Base-by-base conservation (phyloP, 2,888 invertebrate genomes). In the Nemapogon koenigi region DNA sequence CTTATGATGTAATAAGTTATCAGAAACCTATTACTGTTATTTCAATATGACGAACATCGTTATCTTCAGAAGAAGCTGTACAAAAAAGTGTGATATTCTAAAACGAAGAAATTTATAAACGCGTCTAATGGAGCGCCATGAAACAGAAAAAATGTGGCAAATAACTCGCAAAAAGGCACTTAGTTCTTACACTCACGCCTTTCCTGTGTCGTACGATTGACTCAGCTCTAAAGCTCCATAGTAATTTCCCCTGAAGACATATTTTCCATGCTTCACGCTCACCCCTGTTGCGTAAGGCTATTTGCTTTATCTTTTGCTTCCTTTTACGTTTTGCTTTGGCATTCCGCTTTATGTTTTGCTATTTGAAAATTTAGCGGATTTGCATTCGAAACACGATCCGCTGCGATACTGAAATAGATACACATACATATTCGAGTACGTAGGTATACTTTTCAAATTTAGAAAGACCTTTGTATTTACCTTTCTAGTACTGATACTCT, bases 121-220 rank as follows among this genome's bases (percentile, higher is more conserved):
- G 29, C 28, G 27, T 17, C 37, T 37, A 37, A 37, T 37, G 29
- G 37, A 10, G 18, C 18, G 18, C 28, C 17, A 28, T 16, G 28
- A 28, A n/a, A 6, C 37, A 17, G 37, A 37, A 27, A 37, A 33
- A 37, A 37, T 37, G 37, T 27, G 37, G 17, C 59, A 65, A 72
- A 69, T 69, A 70, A 65, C 60, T 63, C 56, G 64, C 64, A 68
- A 58, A 66, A 68, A 68, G 63, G 59, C 64, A 70, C 66, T 72
- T 67, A 63, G 65, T 50, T 51, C 50, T 49, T 62, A 57, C 59
- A 56, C 60, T 62, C 55, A 43, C 57, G 55, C 53, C 54, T 55
- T 58, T 55, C 50, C 53, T 51, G 50, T 51, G 51, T 49, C 51
- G 39, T 40, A 35, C 42, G 39, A 46, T 45, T 49, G 48, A 50